phyloP scores from a whole-genome alignment of 2,888 invertebrate genomes.

The Drosophila anomalata region DNA sequence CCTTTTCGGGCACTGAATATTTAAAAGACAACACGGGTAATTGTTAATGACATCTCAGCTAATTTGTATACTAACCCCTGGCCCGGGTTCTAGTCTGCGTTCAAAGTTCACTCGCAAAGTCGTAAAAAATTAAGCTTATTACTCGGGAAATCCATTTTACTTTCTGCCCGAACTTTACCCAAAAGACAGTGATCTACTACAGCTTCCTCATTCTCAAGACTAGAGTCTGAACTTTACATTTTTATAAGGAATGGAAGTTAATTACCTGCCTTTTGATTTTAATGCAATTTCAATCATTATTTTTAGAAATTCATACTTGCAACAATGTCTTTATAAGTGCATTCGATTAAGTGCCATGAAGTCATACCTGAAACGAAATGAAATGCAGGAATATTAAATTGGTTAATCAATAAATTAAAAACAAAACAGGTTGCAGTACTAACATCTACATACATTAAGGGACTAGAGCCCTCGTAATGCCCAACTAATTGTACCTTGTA shows the following conservation, averaged over 20 bases:
- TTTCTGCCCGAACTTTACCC: neutral
- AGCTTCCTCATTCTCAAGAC: neutral
- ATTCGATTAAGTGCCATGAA: neutral
- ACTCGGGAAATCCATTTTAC: neutral
- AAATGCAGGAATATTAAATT: neutral
- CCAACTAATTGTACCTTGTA: neutral
- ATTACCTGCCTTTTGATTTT: too few species aligned
- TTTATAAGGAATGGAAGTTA: too few species aligned
- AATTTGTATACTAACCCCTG: neutral
- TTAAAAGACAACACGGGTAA: neutral
- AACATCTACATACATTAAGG: neutral
- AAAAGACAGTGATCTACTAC: neutral
- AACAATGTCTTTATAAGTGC: neutral
- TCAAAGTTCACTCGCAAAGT: neutral
- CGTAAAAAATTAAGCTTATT: neutral
- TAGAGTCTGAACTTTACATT: neutral
- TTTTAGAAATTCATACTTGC: neutral
- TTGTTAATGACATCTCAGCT: neutral
- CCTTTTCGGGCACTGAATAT: neutral
- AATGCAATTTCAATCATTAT: neutral
- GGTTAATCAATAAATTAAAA: neutral
- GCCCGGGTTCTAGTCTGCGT: neutral
- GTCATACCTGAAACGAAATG: neutral
- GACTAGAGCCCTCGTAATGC: neutral
- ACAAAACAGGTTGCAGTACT: neutral